A percentile compares a stretch with the other conserved stretches of the same genome.
Evolutionary conservation across 2,113 vertebrate species (phyloP).

Genomic region (Apteryx mantelli): DNA sequence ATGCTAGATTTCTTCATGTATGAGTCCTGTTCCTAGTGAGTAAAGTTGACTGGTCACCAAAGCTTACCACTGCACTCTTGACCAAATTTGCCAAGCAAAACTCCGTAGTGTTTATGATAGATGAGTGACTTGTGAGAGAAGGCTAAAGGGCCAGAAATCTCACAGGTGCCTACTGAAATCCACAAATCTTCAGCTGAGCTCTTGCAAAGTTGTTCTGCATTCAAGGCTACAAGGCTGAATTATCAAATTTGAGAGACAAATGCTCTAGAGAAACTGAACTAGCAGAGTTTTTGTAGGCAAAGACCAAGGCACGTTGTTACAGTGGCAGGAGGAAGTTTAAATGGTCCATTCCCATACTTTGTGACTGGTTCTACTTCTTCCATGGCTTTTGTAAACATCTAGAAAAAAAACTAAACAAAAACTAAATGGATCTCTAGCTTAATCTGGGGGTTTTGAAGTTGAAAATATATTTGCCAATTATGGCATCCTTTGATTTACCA

Average conservation of each 20-base stretch:
- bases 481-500: neutral
- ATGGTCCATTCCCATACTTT: neutral
- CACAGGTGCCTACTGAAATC: neutral
- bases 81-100: neutral
- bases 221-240: neutral
- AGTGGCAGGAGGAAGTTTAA: neutral
- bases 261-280: neutral
- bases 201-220: neutral
- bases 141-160: neutral
- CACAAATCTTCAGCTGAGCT: neutral
- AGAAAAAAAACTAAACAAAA: conserved; percentile 13
- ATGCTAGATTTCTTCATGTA: neutral
- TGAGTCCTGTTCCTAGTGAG: neutral
- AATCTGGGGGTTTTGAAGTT: neutral
- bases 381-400: neutral
- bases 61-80: neutral
- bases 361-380: neutral
- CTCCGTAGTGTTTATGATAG: neutral
- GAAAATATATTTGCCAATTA: neutral
- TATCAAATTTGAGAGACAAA: neutral
- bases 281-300: conserved; percentile 14
- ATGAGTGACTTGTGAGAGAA: neutral
- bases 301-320: neutral
- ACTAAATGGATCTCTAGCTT: neutral
- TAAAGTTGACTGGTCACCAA: neutral